phyloP scores from a whole-genome alignment of 2,888 invertebrate species.

The Coremacera marginata region DNA sequence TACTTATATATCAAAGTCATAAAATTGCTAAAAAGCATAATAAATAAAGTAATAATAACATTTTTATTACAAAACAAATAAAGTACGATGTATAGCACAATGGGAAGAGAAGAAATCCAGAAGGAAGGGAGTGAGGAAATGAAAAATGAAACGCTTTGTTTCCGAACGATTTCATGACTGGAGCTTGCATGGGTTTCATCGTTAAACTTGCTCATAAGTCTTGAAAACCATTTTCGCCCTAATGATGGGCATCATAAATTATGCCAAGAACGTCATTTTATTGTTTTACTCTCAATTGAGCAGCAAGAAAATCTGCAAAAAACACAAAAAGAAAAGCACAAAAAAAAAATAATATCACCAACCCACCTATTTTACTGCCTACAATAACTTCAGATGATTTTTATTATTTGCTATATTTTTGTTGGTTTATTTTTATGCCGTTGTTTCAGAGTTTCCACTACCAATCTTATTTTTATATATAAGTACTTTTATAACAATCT shows the following conservation, averaged over 20 bases:
- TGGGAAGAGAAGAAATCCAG: neutral
- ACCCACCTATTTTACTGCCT: neutral
- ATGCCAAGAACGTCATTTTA: slow-evolving; percentile 54
- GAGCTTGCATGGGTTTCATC: neutral
- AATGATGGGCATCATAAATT: slow-evolving; percentile 29
- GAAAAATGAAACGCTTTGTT: neutral
- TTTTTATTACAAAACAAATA: slow-evolving; percentile 58
- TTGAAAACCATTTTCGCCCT: slow-evolving; percentile 2
- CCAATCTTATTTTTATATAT: slow-evolving; percentile 27
- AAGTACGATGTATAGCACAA: neutral
- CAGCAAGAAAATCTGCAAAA: slow-evolving; percentile 41
- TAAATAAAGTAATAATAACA: slow-evolving; percentile 66
- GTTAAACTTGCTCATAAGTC: neutral
- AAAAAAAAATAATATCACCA: neutral
- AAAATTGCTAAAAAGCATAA: slow-evolving; percentile 61
- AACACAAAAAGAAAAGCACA: slow-evolving; percentile 23
- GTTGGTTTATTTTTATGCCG: neutral
- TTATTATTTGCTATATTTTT: slow-evolving; percentile 14
- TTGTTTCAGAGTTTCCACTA: slow-evolving; percentile 21
- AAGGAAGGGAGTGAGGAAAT: neutral
- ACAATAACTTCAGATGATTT: slow-evolving; percentile 1
- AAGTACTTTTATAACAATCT: slow-evolving; percentile 39
- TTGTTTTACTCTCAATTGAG: slow-evolving; percentile 65
- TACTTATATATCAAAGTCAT: slow-evolving; percentile 56
- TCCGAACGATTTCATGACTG: no score